Evolutionary conservation across 1,140 invertebrate species (phyloP), one percentile per base, ranked within the genome.

Genomic region (Zelostemma sp.): DNA sequence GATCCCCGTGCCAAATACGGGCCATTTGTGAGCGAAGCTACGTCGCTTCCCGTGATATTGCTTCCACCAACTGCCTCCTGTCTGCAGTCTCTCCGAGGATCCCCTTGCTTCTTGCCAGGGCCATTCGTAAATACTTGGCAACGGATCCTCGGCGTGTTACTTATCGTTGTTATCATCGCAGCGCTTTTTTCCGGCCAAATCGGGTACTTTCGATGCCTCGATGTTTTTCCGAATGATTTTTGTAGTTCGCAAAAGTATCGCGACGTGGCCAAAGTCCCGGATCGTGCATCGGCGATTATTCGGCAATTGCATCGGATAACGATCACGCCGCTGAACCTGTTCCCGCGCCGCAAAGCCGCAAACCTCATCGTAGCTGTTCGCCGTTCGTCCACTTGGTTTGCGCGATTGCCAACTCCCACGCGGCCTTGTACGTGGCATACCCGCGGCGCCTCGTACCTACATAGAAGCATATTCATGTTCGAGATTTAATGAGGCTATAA

Each of bases 381-480:
- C 35, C 25, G 41, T 12, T 11, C 43, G 55, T 63, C 66, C 55
- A 49, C 28, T 68, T 51, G 58, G 58, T 54, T 62, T 53, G 57
- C 38, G 55, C 57, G 58, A 38, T 55, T 50, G 49, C 47, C 3
- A 59, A 63, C 66, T 62, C 66, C 59, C 55, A 62, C 67, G 50
- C 60, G 67, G 3, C 12, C n/a, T n/a, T n/a, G 28, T 31, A 38
- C 19, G 6, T 33, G 43, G 1, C 4, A 1, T 2, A 5, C 14
- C 16, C 3, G 1, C 14, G 8, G 5, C 43, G 1, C 43, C 6
- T 8, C 8, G 12, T 6, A 48, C 41, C 15, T 28, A 15, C 51
- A 35, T 69, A 69, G 67, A 63, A 69, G 66, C 66, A 69, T 63
- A 69, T 69, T 69, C 61, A 46, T 69, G 60, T 69, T 64, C 55